Evolutionary conservation across 92 coral and sea anemone species (phyloP), one percentile per base, ranked within the genome.

Genomic region (Umimayanthus chanpuru): DNA sequence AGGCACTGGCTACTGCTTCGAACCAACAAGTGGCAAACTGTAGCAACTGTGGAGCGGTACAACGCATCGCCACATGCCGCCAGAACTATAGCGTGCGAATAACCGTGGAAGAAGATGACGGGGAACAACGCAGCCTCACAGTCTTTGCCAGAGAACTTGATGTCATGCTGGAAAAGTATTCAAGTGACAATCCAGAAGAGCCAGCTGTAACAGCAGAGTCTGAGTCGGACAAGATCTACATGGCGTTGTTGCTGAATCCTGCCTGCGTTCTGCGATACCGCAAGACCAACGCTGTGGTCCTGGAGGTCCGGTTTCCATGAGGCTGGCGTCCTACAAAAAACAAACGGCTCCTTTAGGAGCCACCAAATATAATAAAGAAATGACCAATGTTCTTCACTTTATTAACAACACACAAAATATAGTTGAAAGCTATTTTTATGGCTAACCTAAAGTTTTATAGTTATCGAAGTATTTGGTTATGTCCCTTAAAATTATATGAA

Each of bases 341-440:
- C 76, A 65, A 91, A 81, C 96, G 96, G 96, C 96, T 94, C 94
- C 89, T 94, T 92, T 94, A 92, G 92, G 96, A 94, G 96, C 96
- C 96, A 94, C 89, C 93, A 94, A 85, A 81, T 89, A 21, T 3
- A 61, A 61, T 53, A 61, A 61, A 61, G 68, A 25, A 61, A 61
- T 61, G 25, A 61, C 26, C 4, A 61, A 5, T 18, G 26, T 61
- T 20, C 26, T 61, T 61, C 68, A 11, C 11, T 0, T 73, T 0
- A 0, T 2, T 16, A 18, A 18, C 36, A 32, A 32, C 36, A 32
- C 36, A 32, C 36, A 0, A 32, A 32, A 32, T 0, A 32, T 32
- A 32, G 36, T 32, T 32, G 2, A 32, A 32, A 32, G 0, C 36
- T 32, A 32, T 32, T 32, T 32, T 32, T 32, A 32, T 32, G 58